Conservation (phyloP, 2,113 vertebrate species). For the Muntiacus muntjak region DNA sequence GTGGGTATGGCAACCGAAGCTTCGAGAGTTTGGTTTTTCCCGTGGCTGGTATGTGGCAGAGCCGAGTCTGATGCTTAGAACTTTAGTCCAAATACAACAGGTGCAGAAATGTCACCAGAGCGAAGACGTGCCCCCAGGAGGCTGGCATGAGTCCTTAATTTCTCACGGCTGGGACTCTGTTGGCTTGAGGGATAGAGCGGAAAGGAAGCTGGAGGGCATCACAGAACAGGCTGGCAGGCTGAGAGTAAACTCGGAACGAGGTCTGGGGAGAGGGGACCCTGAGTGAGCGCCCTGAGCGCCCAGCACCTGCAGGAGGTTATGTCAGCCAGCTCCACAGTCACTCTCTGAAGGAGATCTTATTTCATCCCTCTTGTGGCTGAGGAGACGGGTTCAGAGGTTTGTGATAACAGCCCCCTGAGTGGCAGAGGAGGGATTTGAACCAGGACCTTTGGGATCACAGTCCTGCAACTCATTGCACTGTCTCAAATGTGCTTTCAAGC, state of each 20-base stretch:
- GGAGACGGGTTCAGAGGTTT: not conserved
- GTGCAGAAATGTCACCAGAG: not conserved
- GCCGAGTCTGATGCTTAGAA: not conserved
- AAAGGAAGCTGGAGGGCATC: not conserved
- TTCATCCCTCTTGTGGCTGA: not conserved
- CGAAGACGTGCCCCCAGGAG: not conserved
- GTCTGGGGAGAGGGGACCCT: not conserved
- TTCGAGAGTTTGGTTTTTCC: not conserved
- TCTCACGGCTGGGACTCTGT: not conserved
- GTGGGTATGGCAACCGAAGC: not conserved
- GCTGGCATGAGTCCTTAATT: not conserved
- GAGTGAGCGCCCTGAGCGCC: rapidly evolving
- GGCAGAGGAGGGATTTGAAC: not conserved
- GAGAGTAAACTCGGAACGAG: not conserved
- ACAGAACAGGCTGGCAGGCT: not conserved
- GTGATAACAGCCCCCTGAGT: not conserved
- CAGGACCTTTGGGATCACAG: rapidly evolving
- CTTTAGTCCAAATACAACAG: not conserved
- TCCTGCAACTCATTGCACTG: not conserved
- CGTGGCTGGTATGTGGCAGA: too few relatives aligned
- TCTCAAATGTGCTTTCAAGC: not conserved
- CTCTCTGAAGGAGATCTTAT: not conserved
- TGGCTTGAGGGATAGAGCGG: not conserved
- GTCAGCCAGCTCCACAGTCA: rapidly evolving
- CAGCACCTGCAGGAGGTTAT: not conserved